A percentile compares a stretch with the other conserved stretches of the same genome.
These are phyloP conservation scores for Drepanosiphum platanoidis DNA, from an alignment of 2,888 invertebrate species.

Conservation along the genomic window DNA sequence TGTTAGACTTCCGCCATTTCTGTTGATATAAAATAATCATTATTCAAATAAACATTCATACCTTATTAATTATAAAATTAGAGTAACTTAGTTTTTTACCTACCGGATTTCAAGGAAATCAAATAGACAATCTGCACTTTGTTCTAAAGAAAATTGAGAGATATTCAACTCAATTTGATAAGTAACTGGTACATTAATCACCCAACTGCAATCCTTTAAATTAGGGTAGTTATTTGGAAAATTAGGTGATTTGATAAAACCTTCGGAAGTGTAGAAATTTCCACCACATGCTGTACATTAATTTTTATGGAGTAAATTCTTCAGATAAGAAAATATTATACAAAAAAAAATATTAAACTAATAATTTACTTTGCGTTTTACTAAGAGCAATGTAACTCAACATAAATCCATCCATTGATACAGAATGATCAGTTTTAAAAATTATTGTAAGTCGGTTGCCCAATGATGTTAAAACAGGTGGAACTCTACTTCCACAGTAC, in stretches of 20 bases:
- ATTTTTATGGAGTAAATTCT: no score
- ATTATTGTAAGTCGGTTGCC: constrained; percentile 76
- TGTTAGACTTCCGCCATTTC: constrained; percentile 79
- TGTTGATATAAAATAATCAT: constrained; percentile 67
- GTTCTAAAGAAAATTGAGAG: constrained; percentile 75
- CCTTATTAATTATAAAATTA: no score
- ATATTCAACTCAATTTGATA: constrained; percentile 80
- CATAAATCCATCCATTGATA: constrained; percentile 76
- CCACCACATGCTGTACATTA: constrained; percentile 79
- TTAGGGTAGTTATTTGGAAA: constrained; percentile 80
- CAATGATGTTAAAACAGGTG: constrained; percentile 76
- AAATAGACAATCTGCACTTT: constrained; percentile 70
- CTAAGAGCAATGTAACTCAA: constrained; percentile 77
- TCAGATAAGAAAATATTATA: not conserved
- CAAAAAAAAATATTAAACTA: no score
- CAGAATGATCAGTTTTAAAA: constrained; percentile 75
- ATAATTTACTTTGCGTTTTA: constrained; percentile 66
- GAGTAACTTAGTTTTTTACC: not conserved
- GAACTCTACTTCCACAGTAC: constrained; percentile 77
- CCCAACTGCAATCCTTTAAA: constrained; percentile 83
- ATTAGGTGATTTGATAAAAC: constrained; percentile 79
- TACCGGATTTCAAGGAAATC: constrained; percentile 83
- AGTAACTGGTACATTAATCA: constrained; percentile 73
- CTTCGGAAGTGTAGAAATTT: constrained; percentile 74
- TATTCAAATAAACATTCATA: constrained; percentile 14